Percentiles rank a stretch among this genome's conserved stretches.
Evolutionary conservation across 2,113 vertebrate genomes (phyloP).

Genomic region (Urocolius indicus): DNA sequence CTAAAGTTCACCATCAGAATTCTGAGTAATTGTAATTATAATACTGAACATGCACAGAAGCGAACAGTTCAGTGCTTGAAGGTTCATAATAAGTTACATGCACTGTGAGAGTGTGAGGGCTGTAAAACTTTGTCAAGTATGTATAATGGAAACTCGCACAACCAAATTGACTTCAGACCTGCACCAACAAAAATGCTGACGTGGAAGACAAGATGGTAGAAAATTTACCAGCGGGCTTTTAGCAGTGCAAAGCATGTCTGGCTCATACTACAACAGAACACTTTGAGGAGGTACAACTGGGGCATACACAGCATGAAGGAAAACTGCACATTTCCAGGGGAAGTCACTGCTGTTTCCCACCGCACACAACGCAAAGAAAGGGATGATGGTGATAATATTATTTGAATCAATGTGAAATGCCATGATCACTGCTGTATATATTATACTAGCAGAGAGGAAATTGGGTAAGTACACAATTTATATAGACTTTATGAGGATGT

Average conservation of each 20-base stretch:
- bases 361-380: not conserved
- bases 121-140: not conserved
- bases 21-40: not conserved
- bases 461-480: not conserved
- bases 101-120: not conserved
- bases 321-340: not conserved
- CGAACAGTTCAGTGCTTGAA: not conserved
- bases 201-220: not conserved
- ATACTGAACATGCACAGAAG: not conserved
- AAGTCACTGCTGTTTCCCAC: not conserved
- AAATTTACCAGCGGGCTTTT: not conserved
- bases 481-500: not conserved
- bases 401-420: not conserved
- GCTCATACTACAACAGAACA: not conserved
- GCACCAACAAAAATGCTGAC: not conserved
- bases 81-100: not conserved
- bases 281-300: fast-evolving
- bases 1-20: not conserved
- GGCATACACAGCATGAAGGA: not conserved
- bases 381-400: not conserved
- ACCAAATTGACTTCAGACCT: not conserved
- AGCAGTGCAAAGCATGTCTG: not conserved
- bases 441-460: not conserved
- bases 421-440: not conserved
- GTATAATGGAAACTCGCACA: not conserved